Base-by-base conservation (phyloP, 2,113 vertebrate genomes). In the Caloenas nicobarica region DNA sequence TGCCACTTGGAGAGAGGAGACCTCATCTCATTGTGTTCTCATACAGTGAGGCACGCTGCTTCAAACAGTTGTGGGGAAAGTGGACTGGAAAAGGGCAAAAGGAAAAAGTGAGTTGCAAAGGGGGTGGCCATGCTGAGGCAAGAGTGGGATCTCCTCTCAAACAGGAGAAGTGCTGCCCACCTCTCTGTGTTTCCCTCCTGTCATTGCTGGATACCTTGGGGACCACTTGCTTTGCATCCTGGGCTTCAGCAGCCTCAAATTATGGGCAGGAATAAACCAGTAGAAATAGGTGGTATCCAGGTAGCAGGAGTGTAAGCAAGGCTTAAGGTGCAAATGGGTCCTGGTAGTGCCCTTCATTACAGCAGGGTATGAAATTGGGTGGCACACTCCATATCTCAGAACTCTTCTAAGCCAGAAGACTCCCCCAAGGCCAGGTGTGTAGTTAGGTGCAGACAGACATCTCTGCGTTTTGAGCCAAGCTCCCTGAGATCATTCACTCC, bases 41-140 rank as follows among this genome's bases (percentile, higher is more conserved):
- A 19, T 18, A 8, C 1, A 1, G 34, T 22, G 48, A 72, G n/a
- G 50, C 60, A 68, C 54, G 36, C 24, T 13, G 26, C 73, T 54
- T 72, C 64, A 48, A 64, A 54, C 42, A 57, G n/a, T 9, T 34
- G 34, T 65, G 36, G 11, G 42, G 51, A 53, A 60, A 65, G n/a
- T 23, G 57, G 36, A 34, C 26, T 76, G 71, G 51, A 68, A 64
- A 62, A 81, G 18, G 56, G 50, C 50, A 76, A 26, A 28, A 42
- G 40, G 54, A 62, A 73, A 24, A 73, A 61, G 31, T 5, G 25
- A 33, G 15, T 48, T 60, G 21, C n/a, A 50, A 54, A 69, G 31
- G 22, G n/a, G 8, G 17, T 1, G 1, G 14, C 25, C 16, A 7
- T 3, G 1, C 13, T 40, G 38, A 6, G 44, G 10, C 0, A 0